A percentile compares a stretch with the other conserved stretches of the same genome.
phyloP scores from a whole-genome alignment of 2,113 vertebrate species.

The Solenodon paradoxus region DNA sequence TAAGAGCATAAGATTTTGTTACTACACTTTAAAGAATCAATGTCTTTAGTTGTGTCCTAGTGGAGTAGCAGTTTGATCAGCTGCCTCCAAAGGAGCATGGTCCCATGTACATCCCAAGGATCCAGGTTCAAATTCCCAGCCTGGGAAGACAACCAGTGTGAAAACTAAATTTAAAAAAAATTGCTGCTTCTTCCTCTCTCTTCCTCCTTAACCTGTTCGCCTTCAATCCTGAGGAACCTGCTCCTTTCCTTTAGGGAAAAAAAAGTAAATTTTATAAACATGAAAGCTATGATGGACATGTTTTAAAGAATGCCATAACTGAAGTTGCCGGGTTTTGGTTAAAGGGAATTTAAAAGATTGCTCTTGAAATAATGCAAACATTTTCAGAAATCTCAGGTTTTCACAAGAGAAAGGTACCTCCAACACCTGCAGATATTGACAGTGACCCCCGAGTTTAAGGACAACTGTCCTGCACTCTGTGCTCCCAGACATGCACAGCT shows the following conservation, averaged over 20 bases:
- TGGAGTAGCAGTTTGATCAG: too few species aligned
- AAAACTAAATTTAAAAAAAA: too few species aligned
- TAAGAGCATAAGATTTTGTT: constrained; percentile 14
- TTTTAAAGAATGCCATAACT: constrained; percentile 21
- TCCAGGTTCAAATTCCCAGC: too few species aligned
- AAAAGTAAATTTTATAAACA: not conserved
- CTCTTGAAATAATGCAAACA: constrained; percentile 15
- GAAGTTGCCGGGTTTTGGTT: constrained; percentile 37
- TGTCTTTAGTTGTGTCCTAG: too few species aligned
- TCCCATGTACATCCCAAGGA: too few species aligned
- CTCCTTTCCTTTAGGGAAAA: too few species aligned
- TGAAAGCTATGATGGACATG: not conserved
- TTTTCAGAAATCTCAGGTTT: constrained; percentile 48
- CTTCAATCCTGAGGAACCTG: too few species aligned
- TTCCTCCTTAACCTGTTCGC: too few species aligned
- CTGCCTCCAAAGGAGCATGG: too few species aligned
- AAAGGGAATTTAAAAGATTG: not conserved
- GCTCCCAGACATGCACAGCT: not conserved
- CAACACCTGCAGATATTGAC: constrained; percentile 54
- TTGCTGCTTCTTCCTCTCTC: too few species aligned
- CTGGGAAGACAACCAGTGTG: too few species aligned
- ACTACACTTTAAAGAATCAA: constrained; percentile 21
- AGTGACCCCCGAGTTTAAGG: not conserved
- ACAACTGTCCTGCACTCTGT: not conserved
- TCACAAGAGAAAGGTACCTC: constrained; percentile 65